Base-by-base conservation (phyloP, 1,140 invertebrate species). In the Platyscapa corneri region DNA sequence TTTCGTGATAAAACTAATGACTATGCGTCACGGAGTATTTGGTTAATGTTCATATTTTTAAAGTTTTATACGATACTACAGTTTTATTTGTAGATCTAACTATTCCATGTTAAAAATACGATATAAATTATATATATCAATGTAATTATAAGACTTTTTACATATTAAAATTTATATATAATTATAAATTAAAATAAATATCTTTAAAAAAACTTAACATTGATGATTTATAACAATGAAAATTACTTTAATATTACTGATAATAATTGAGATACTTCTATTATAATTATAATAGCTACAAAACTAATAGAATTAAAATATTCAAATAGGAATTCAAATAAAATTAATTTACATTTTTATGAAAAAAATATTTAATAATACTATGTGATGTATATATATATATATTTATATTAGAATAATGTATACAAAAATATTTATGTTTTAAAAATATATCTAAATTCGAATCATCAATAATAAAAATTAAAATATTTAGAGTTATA, bases 1-100 rank as follows among this genome's bases (percentile, higher is more conserved):
- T 74, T 37, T 42, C 7, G 6, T 53, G 70, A 83, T 83, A 83
- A 83, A 32, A 30, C 70, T 12, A 75, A 60, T 75, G 72, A 14
- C 72, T 34, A 23, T 42, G 53, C 49, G 80, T 72, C 30, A 72
- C 56, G 0, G 46, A 72, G n/a, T 83, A 53, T 39, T 49, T 34
- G 79, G 20, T 0, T 72, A 39, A 70, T 49, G 10, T 70, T 80
- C 39, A 53, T 39, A 60, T 39, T 64, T 56, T 37, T 23, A 64
- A 79, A n/a, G 18, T 37, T n/a, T 3, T 39, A n/a, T 53, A n/a
- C 49, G 34, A 39, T 74, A 42, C 20, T 42, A 37, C 6, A 39
- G 32, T 39, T 37, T 72, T 72, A 72, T 23, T 72, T 72, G 12
- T 72, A 72, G 6, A 72, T 32, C 3, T 37, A 72, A 72, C 20